Conservation (phyloP, 2,888 invertebrate genomes). For the Sipha maydis region DNA sequence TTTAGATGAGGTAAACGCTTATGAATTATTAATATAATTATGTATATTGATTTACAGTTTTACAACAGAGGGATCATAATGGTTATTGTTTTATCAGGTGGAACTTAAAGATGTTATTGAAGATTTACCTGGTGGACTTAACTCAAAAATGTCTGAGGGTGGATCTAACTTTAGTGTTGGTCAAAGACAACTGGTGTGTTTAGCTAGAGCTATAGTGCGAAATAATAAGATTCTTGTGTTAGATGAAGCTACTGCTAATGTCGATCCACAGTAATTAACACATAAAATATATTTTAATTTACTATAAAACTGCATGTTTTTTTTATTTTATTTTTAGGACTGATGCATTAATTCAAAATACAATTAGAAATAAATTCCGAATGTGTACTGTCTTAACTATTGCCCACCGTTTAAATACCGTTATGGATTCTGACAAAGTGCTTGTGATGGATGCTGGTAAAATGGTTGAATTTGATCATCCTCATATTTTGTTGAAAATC, state of each 20-base stretch:
- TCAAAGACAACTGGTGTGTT: conserved; percentile 88
- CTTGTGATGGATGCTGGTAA: conserved; percentile 87
- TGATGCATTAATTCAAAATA: conserved; percentile 84
- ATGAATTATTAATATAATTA: neutral
- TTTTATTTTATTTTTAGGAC: conserved; percentile 72
- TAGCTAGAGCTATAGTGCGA: conserved; percentile 87
- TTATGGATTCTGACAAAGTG: conserved; percentile 91
- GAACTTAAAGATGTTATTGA: conserved; percentile 78
- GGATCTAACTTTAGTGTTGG: conserved; percentile 89
- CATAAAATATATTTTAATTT: neutral
- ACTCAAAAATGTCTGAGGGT: conserved; percentile 79
- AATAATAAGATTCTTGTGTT: conserved; percentile 86
- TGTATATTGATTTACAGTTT: neutral
- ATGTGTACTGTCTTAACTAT: conserved; percentile 90
- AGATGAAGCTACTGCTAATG: conserved; percentile 94
- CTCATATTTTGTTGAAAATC: conserved; percentile 74
- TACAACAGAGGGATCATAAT: neutral
- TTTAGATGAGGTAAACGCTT: conserved; percentile 76
- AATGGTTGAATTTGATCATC: conserved; percentile 79
- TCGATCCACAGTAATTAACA: conserved; percentile 79
- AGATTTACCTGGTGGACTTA: conserved; percentile 72
- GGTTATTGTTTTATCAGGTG: conserved; percentile 70
- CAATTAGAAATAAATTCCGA: conserved; percentile 83
- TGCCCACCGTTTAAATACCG: conserved; percentile 90
- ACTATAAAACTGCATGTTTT: neutral